A percentile compares a stretch with the other conserved stretches of the same genome.
Evolutionary conservation across 2,113 vertebrate species (phyloP).

Genomic region (Pelmatolapia mariae): DNA sequence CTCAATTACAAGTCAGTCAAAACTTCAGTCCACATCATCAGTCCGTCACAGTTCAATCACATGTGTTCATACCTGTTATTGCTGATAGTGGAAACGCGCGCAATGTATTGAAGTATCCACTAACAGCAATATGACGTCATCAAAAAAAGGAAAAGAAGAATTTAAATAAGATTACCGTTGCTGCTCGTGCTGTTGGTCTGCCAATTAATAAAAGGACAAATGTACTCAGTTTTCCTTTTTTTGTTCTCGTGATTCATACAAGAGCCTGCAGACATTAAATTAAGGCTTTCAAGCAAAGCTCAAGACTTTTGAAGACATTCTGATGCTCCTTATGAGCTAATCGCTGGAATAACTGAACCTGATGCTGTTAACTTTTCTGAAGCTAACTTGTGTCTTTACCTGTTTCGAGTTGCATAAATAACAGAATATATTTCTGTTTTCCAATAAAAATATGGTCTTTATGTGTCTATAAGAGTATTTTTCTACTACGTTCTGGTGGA

Average conservation of each 20-base stretch:
- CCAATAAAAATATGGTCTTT: background rate
- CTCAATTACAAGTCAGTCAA: too few relatives aligned
- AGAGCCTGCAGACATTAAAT: background rate
- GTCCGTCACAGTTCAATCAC: too few relatives aligned
- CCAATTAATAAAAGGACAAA: background rate
- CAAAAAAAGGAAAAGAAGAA: too few relatives aligned
- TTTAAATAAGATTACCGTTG: too few relatives aligned
- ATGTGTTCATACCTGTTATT: too few relatives aligned
- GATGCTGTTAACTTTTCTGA: background rate
- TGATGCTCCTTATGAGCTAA: background rate
- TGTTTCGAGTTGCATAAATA: background rate
- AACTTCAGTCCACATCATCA: too few relatives aligned
- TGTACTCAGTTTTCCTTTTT: background rate
- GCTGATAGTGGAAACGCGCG: too few relatives aligned
- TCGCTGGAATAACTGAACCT: background rate
- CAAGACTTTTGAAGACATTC: background rate
- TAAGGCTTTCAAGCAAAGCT: background rate
- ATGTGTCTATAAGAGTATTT: background rate
- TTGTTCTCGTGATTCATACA: background rate
- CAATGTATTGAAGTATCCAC: too few relatives aligned
- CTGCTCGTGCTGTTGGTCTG: background rate
- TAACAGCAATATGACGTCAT: too few relatives aligned
- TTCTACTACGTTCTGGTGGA: background rate
- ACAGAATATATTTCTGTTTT: background rate
- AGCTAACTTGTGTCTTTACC: background rate